These are phyloP conservation scores for Holacanthella duospinosa DNA, from an alignment of 2,888 invertebrate species.

Conservation along the genomic window DNA sequence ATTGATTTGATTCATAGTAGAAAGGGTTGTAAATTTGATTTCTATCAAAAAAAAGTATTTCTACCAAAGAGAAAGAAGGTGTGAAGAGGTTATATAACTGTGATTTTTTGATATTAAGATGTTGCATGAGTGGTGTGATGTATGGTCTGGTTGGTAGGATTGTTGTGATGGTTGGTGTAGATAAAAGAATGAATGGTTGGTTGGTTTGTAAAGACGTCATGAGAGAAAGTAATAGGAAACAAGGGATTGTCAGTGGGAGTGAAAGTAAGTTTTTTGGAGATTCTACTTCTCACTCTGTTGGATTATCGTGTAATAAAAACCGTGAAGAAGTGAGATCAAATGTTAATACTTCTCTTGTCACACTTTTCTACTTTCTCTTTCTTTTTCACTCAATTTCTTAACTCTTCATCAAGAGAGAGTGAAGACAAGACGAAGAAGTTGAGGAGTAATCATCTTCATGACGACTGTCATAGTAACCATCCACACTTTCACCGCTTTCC, in stretches of 20 bases:
- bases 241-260: not conserved
- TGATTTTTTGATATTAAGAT: not conserved
- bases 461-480: not conserved
- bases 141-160: too few species aligned
- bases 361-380: not conserved
- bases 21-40: not conserved
- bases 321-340: slow-evolving; percentile 8
- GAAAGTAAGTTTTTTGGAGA: not conserved
- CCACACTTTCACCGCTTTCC: not conserved
- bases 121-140: not conserved
- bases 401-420: not conserved
- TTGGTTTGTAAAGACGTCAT: not conserved
- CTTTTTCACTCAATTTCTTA: not conserved
- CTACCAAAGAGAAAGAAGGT: not conserved
- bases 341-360: not conserved
- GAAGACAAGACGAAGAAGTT: not conserved
- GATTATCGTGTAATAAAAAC: slow-evolving; percentile 3
- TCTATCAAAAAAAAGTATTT: too few species aligned
- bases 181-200: not conserved
- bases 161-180: too few species aligned
- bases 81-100: not conserved
- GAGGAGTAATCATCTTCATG: not conserved
- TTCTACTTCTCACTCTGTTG: not conserved
- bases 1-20: not conserved
- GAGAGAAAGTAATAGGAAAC: not conserved